Conservation (phyloP, 2,888 invertebrate species). For the Cataglyphis cursor region DNA sequence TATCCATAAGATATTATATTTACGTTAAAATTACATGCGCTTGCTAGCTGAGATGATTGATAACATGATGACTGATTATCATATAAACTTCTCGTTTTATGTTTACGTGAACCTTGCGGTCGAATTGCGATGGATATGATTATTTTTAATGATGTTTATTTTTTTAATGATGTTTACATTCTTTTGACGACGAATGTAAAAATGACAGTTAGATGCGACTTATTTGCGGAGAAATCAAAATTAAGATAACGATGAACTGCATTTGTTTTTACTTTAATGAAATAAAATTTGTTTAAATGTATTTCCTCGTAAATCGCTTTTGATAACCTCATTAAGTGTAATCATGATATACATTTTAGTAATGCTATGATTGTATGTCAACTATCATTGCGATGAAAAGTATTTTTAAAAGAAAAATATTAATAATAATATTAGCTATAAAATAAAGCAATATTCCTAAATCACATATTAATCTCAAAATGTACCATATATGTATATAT, state of each 20-base stretch:
- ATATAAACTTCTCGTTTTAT: not conserved
- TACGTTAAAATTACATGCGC: too few species aligned
- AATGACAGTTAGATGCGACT: not conserved
- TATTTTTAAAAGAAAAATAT: not conserved
- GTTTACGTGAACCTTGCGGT: not conserved
- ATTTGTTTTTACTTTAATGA: slow-evolving; percentile 7
- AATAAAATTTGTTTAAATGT: not conserved
- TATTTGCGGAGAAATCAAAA: not conserved
- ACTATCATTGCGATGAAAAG: not conserved
- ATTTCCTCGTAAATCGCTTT: not conserved
- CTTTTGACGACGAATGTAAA: not conserved
- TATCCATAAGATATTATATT: too few species aligned
- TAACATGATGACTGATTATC: not conserved
- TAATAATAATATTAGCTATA: not conserved
- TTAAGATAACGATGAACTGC: not conserved
- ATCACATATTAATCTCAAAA: not conserved
- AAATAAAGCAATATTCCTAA: not conserved
- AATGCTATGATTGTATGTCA: not conserved
- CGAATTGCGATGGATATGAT: not conserved
- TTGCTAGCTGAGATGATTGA: too few species aligned
- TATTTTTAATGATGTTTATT: not conserved
- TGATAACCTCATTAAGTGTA: not conserved
- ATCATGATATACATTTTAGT: not conserved
- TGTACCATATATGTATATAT: not conserved
- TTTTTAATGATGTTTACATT: too few species aligned